Percentiles rank a stretch among this genome's conserved stretches.
Evolutionary conservation across 2,113 vertebrate species (phyloP).

Genomic region (Phycodurus eques): DNA sequence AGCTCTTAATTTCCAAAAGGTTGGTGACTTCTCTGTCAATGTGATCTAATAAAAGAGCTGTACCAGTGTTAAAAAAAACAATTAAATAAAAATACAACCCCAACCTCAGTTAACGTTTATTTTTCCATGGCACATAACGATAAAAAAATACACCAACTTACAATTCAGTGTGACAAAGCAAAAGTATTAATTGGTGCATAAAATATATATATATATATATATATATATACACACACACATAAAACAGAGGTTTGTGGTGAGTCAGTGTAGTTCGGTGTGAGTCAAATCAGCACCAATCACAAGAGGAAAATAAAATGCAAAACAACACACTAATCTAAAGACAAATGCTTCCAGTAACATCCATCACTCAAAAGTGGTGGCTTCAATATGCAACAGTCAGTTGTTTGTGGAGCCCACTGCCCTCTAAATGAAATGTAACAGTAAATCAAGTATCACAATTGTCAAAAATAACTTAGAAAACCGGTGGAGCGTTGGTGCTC

Average conservation of each 20-base stretch:
- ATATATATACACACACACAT: no score
- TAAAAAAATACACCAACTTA: constrained; percentile 35
- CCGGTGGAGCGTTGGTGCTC: constrained; percentile 51
- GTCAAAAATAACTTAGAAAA: constrained; percentile 61
- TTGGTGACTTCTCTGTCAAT: constrained; percentile 1
- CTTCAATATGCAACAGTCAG: constrained; percentile 75
- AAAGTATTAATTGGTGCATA: constrained; percentile 57
- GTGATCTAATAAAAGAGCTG: neutral
- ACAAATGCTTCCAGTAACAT: constrained; percentile 39
- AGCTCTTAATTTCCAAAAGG: no score
- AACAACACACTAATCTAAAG: constrained; percentile 27
- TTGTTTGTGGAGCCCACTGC: constrained; percentile 33
- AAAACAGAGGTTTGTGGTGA: constrained; percentile 40
- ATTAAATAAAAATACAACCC: constrained; percentile 14
- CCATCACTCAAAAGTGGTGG: constrained; percentile 41
- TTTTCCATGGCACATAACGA: constrained; percentile 52
- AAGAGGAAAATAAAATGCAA: constrained; percentile 11
- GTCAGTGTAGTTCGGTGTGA: constrained; percentile 41
- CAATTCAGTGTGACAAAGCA: constrained; percentile 52
- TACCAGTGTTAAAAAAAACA: no score
- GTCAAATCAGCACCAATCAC: constrained; percentile 32
- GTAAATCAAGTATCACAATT: constrained; percentile 47
- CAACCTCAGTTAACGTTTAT: constrained; percentile 49
- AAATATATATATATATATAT: constrained; percentile 14
- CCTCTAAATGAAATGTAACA: constrained; percentile 39